Evolutionary conservation across 2,797 vertebrate genomes (phyloP).

Genomic region (Fringilla coelebs): DNA sequence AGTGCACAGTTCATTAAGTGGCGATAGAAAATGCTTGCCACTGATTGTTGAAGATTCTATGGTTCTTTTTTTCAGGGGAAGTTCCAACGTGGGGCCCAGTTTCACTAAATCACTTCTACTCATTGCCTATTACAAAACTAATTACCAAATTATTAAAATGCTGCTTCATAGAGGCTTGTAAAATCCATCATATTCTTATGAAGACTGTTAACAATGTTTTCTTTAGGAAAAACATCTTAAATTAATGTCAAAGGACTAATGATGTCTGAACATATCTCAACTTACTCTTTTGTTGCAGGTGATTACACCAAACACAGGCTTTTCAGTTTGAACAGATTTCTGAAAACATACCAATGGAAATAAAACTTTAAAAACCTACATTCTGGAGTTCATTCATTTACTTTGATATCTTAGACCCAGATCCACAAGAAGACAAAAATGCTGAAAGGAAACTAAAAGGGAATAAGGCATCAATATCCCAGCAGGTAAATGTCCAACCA

Average conservation of each 20-base stretch:
- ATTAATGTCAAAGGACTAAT: neutral
- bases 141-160: neutral
- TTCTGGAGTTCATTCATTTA: neutral
- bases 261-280: neutral
- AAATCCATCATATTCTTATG: neutral
- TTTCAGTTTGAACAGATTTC: neutral
- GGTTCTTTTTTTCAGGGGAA: neutral
- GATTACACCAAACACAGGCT: neutral
- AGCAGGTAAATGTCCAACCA: neutral
- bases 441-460: neutral
- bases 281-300: neutral
- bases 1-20: neutral
- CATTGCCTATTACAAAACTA: neutral
- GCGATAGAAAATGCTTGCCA: neutral
- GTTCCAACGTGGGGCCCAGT: neutral
- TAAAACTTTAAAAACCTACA: neutral
- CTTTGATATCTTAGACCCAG: neutral
- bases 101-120: neutral
- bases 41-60: neutral
- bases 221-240: neutral
- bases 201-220: neutral
- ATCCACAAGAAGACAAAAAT: neutral
- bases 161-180: neutral
- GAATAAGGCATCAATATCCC: neutral
- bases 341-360: neutral